phyloP scores from a whole-genome alignment of 2,797 vertebrate genomes.

The Cossypha caffra region DNA sequence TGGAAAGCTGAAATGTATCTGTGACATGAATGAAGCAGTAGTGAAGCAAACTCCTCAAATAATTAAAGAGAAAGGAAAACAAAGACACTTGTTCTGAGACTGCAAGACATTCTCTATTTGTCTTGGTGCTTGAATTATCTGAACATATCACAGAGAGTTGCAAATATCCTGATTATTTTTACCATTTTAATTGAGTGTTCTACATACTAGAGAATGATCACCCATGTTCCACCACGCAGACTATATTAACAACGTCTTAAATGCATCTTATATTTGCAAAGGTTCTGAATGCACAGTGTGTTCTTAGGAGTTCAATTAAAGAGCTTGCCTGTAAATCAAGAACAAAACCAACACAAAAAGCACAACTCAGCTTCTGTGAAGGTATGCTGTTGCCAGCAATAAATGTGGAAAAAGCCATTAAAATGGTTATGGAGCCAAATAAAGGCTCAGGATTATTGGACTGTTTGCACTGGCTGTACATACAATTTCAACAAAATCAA shows the following conservation, averaged over 20 bases:
- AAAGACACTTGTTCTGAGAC: background rate
- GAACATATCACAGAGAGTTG: background rate
- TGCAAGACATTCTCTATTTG: background rate
- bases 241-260: background rate
- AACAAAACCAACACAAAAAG: slow-evolving; percentile 17
- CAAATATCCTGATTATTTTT: background rate
- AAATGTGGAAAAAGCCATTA: slow-evolving; percentile 40
- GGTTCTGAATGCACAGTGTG: background rate
- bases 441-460: background rate
- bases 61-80: background rate
- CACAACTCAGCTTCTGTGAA: background rate
- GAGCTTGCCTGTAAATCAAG: background rate
- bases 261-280: background rate
- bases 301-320: background rate
- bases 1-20: slow-evolving; percentile 6
- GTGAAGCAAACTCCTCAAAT: background rate
- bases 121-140: background rate
- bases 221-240: background rate
- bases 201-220: background rate
- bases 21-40: background rate
- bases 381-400: background rate
- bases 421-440: background rate
- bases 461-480: background rate
- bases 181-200: background rate
- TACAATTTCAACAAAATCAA: background rate